Percentiles rank a stretch among this genome's conserved stretches.
Evolutionary conservation across 2,888 invertebrate genomes (phyloP).

Genomic region (Desoria tigrina): DNA sequence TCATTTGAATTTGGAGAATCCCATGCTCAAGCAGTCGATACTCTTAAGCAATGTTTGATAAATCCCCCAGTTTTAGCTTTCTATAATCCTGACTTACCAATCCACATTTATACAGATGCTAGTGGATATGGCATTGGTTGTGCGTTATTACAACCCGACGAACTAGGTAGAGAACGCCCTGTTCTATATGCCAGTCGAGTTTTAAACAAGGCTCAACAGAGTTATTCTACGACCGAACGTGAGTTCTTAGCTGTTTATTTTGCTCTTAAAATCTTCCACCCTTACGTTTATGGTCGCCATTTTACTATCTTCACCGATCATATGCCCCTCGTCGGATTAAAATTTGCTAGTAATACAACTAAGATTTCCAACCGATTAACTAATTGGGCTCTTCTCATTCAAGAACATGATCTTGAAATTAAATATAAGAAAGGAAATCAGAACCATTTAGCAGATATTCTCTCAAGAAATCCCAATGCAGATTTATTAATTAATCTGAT

Average conservation of each 20-base stretch:
- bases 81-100: slow-evolving; percentile 7
- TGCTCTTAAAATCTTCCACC: slow-evolving; percentile 8
- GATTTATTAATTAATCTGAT: too few species aligned
- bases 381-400: slow-evolving; percentile 15
- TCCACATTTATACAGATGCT: slow-evolving; percentile 13
- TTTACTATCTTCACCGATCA: slow-evolving; percentile 15
- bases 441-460: neutral
- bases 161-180: slow-evolving; percentile 1
- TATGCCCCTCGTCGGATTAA: slow-evolving; percentile 11
- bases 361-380: slow-evolving; percentile 8
- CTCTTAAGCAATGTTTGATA: neutral
- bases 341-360: slow-evolving; percentile 15
- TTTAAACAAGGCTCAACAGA: slow-evolving; percentile 4
- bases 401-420: neutral
- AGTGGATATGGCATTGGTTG: neutral
- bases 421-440: neutral
- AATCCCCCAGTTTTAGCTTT: neutral
- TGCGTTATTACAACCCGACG: slow-evolving; percentile 7
- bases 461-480: neutral
- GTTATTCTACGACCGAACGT: neutral
- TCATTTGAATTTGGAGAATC: neutral
- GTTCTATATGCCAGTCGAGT: slow-evolving; percentile 14
- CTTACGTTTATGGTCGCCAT: slow-evolving; percentile 21
- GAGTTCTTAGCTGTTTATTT: slow-evolving; percentile 18
- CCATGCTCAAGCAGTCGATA: neutral